Evolutionary conservation across 2,113 vertebrate species (phyloP).

Genomic region (Himantopus leucocephalus): DNA sequence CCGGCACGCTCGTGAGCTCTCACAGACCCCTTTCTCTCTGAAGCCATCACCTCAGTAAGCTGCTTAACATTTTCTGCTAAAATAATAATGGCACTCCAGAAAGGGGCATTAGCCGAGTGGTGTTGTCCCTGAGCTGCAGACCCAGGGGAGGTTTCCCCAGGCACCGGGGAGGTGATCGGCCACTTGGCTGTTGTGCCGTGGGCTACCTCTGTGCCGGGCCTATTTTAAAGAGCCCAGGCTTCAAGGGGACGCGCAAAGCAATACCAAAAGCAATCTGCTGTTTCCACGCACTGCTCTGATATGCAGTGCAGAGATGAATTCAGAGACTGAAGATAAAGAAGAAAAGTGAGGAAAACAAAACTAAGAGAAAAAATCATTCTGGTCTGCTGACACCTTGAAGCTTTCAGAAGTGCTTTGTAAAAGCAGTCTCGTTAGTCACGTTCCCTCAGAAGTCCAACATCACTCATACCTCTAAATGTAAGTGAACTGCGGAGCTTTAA

Average conservation of each 20-base stretch:
- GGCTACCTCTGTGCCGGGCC: background rate
- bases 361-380: background rate
- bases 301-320: rapidly evolving
- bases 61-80: background rate
- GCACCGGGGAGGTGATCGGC: rapidly evolving
- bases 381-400: background rate
- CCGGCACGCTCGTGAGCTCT: rapidly evolving
- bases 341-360: background rate
- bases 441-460: background rate
- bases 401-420: background rate
- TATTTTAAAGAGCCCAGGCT: background rate
- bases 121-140: no score
- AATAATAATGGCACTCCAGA: background rate
- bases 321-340: background rate
- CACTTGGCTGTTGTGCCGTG: background rate
- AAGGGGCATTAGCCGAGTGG: background rate
- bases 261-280: background rate
- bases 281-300: background rate
- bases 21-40: background rate
- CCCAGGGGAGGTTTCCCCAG: background rate
- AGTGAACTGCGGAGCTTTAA: background rate
- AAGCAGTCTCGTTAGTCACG: rapidly evolving
- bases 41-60: no score
- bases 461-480: background rate
- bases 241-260: background rate